Conservation (phyloP, 2,113 vertebrate species). For the Steatornis caripensis region DNA sequence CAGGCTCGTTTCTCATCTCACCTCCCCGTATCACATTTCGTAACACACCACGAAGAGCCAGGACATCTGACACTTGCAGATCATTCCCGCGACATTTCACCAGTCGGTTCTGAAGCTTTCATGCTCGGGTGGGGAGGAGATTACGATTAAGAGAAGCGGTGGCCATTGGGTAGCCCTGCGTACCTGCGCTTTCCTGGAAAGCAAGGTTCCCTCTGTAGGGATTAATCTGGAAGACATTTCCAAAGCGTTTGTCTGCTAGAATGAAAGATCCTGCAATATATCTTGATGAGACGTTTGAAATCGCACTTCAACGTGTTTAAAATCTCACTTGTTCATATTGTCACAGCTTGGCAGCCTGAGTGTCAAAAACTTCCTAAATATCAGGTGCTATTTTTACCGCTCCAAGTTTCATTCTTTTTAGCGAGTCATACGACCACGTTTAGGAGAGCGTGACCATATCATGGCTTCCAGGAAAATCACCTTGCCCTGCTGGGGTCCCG, state of each 20-base stretch:
- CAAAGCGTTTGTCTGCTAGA: not conserved
- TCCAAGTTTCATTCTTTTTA: not conserved
- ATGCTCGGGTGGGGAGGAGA: not conserved
- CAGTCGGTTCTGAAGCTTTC: not conserved
- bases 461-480: not conserved
- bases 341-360: conserved; percentile 41
- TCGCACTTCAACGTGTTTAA: not conserved
- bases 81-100: not conserved
- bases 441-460: not conserved
- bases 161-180: not conserved
- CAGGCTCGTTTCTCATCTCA: not conserved
- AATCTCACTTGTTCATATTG: conserved; percentile 42
- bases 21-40: not conserved
- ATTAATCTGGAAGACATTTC: not conserved
- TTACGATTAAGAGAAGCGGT: not conserved
- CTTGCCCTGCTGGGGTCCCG: not conserved
- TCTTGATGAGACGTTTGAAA: conserved; percentile 7
- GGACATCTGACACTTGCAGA: not conserved
- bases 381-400: conserved; percentile 26
- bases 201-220: not conserved
- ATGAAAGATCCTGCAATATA: not conserved
- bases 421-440: fast-evolving
- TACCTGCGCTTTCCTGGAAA: not conserved
- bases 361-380: conserved; percentile 45
- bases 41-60: not conserved